Evolutionary conservation across 2,888 invertebrate genomes (phyloP), one percentile per base, ranked within the genome.

Genomic region (Platycnemis pennipes): DNA sequence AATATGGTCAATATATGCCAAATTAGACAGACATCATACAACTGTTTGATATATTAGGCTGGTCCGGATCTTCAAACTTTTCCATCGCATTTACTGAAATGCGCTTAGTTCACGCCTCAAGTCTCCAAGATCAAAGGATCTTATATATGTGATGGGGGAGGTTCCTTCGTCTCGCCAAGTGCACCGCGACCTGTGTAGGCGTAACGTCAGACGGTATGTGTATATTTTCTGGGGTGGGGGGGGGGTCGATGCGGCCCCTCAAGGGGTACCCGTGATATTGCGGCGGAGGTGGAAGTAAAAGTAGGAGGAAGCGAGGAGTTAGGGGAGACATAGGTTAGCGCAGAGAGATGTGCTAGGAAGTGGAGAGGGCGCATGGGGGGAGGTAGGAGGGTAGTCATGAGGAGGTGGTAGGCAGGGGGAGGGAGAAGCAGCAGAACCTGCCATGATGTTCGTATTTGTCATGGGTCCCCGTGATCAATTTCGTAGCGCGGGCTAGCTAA

Each of bases 381-480:
- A 86, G 87, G 69, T 94, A 87, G 49, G 87, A 63, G 69, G 49
- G 53, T 91, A 89, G 87, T 89, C 94, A 86, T 16, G 87, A 87
- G 77, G 49, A 49, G 49, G 94, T 88, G 86, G 94, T 89, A 63
- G 46, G 95, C 53, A 95, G 95, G 95, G 94, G 31, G 94, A 87
- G 95, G 95, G 95, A 95, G 95, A 95, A 95, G 94, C 95, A 95
- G 95, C 94, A 94, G 94, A 95, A 95, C 95, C 95, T 95, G 95
- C 95, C 94, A 95, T 94, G 95, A 95, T 94, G 94, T 94, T 95
- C 95, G 96, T 95, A 95, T 95, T 96, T 96, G 96, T 96, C 96
- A 96, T 96, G 96, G 96, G 96, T 96, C 96, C 96, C 96, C 96
- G 96, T 96, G 96, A 96, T 96, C 96, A 96, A 96, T 96, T 96